Evolutionary conservation across 2,113 vertebrate species (phyloP), one percentile per base, ranked within the genome.

Genomic region (Ochotona princeps): DNA sequence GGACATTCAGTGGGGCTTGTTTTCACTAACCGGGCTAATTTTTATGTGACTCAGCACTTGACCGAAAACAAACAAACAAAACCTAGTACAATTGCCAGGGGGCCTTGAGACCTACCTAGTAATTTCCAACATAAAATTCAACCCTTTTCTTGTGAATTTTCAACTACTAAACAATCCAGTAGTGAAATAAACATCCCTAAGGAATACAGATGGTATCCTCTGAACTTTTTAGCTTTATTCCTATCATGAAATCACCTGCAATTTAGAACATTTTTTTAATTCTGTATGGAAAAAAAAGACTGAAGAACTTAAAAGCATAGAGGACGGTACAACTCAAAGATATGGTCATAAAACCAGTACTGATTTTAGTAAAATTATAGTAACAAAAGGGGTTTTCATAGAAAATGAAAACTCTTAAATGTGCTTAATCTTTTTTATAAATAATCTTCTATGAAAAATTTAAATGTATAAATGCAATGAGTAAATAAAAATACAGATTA

Each of bases 321-420:
- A 32, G 11, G 9, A 32, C 60, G 32, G 8, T 35, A 63, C 26
- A 60, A 87, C 17, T 35, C 63, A 47, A 84, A 84, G 35, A n/a
- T 7, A 28, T 1, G 35, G 49, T 84, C 18, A 75, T 1, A 70
- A 92, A 88, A 44, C 60, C 0, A 61, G n/a, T 11, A 23, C 30
- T 57, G 47, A 65, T 32, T 63, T 76, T 69, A 88, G 44, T 63
- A 66, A 75, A 92, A 65, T 44, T n/a, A 75, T 2, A 79, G n/a
- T 51, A 74, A 88, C 49, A 38, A 90, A 79, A 78, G 5, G 5
- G 8, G 76, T 87, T 67, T 75, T 57, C n/a, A 61, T 5, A 66
- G 38, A 79, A 90, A 79, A 80, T 28, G 9, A 78, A 9, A 85
- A 51, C 44, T 8, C 17, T 17, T 86, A 9, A 74, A 72, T 28